Conservation (phyloP, 1,140 invertebrate genomes). For the Belonocnema kinseyi region DNA sequence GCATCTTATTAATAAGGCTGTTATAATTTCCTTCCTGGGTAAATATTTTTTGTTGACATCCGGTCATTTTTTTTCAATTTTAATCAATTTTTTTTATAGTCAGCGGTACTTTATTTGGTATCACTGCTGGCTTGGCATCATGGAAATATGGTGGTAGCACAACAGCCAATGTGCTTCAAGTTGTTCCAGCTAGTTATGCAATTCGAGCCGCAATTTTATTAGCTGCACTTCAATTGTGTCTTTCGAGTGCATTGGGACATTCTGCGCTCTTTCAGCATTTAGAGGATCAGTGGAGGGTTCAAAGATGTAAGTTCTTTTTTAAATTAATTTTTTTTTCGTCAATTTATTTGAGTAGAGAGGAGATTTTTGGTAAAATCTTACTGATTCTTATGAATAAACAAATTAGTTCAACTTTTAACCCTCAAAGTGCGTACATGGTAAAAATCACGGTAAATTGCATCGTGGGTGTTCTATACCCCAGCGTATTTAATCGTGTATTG, state of each 20-base stretch:
- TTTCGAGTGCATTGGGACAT: conserved; percentile 85
- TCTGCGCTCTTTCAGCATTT: conserved; percentile 85
- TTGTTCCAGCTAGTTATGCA: conserved; percentile 79
- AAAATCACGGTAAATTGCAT: too few species aligned
- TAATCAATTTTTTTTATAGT: conserved; percentile 62
- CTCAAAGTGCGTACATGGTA: too few species aligned
- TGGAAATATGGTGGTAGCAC: conserved; percentile 78
- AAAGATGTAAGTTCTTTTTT: conserved; percentile 73
- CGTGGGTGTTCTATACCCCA: too few species aligned
- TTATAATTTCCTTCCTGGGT: conserved; percentile 81
- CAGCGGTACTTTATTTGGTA: conserved; percentile 79
- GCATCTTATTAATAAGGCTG: conserved; percentile 79
- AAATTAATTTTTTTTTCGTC: too few species aligned
- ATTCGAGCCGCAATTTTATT: conserved; percentile 80
- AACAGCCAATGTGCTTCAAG: conserved; percentile 76
- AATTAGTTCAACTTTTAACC: too few species aligned
- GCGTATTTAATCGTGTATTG: too few species aligned
- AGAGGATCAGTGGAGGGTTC: conserved; percentile 79
- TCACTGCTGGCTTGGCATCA: conserved; percentile 79
- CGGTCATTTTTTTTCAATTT: neutral
- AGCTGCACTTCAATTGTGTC: conserved; percentile 84
- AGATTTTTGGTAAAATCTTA: too few species aligned
- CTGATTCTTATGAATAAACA: too few species aligned
- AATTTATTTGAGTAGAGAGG: too few species aligned
- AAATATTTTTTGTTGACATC: conserved; percentile 32